Conservation (phyloP, 1,140 invertebrate species). For the Ylistrum balloti region DNA sequence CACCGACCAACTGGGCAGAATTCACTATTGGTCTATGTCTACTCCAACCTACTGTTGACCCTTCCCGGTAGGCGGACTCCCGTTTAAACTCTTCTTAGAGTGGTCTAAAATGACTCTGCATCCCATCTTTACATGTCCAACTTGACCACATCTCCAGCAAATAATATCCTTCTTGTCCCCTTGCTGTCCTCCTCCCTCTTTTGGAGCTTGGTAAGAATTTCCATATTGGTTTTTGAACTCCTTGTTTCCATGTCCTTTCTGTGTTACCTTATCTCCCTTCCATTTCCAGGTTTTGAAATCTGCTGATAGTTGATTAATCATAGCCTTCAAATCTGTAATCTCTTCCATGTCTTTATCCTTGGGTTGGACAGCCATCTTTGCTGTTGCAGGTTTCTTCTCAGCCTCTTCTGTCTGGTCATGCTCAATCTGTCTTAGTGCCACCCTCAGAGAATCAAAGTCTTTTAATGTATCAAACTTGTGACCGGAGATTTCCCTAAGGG, state of each 20-base stretch:
- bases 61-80: background rate
- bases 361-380: no score
- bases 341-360: no score
- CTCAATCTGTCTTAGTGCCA: constrained; percentile 46
- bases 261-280: no score
- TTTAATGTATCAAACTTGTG: constrained; percentile 38
- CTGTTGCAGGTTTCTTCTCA: background rate
- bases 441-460: no score
- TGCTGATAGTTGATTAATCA: background rate
- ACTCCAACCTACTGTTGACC: background rate
- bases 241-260: no score
- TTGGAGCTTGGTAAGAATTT: no score
- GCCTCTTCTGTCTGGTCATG: background rate
- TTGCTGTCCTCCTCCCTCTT: background rate
- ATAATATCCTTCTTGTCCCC: background rate
- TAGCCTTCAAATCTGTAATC: no score
- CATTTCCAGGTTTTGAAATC: no score
- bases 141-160: background rate
- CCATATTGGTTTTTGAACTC: no score
- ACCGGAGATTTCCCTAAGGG: constrained; percentile 44
- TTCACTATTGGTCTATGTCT: background rate
- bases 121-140: background rate
- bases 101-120: no score
- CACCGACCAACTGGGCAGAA: background rate
- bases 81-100: no score